These are phyloP conservation scores for Acanthosepion pharaonis DNA, from an alignment of 2,888 invertebrate species.

Conservation along the genomic window DNA sequence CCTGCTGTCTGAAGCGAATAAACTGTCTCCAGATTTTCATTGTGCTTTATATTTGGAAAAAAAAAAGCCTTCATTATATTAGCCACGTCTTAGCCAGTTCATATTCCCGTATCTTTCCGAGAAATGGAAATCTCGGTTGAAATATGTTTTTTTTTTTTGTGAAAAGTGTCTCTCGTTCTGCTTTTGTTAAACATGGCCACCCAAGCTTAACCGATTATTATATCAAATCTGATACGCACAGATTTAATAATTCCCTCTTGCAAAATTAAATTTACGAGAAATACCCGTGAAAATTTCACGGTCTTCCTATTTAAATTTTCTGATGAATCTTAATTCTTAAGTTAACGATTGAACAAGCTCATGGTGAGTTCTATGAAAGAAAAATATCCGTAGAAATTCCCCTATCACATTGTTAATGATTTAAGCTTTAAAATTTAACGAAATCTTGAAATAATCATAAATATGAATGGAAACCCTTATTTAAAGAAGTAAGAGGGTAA, in stretches of 20 bases:
- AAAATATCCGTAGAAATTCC: no score
- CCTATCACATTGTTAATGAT: no score
- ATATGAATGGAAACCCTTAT: no score
- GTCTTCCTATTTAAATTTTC: no score
- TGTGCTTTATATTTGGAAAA: background rate
- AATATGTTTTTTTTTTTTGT: background rate
- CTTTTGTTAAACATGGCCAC: background rate
- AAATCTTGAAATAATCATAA: no score
- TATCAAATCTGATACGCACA: background rate
- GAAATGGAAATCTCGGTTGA: background rate
- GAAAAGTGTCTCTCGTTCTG: background rate
- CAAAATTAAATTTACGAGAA: background rate
- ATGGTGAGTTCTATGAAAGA: no score
- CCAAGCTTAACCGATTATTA: background rate
- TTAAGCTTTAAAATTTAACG: no score
- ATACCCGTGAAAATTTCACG: no score
- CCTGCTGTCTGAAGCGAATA: background rate
- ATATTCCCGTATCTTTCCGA: background rate
- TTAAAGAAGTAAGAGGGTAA: no score
- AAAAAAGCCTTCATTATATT: background rate
- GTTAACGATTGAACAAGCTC: no score
- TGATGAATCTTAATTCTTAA: no score
- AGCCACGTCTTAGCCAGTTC: background rate
- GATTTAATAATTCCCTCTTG: background rate
- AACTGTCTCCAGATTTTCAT: background rate